Evolutionary conservation across 2,888 invertebrate genomes (phyloP).

Genomic region (Melipona bicolor): DNA sequence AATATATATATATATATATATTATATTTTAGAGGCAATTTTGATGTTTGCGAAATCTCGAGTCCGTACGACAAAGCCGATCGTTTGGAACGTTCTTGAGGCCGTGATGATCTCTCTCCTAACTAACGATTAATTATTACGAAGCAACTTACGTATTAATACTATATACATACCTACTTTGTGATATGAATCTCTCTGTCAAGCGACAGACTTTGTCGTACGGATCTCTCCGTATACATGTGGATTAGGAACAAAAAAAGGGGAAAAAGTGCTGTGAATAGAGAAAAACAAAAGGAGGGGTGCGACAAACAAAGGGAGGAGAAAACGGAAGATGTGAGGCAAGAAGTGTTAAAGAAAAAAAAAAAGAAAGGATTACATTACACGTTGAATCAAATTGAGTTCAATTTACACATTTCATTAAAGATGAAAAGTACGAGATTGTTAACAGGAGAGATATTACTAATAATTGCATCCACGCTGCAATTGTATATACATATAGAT

Average conservation of each 20-base stretch:
- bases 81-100: constrained; percentile 58
- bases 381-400: constrained; percentile 48
- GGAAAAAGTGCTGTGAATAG: constrained; percentile 74
- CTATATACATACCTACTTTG: constrained; percentile 64
- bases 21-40: constrained; percentile 74
- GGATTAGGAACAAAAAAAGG: neutral
- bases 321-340: neutral
- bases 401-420: constrained; percentile 17
- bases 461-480: constrained; percentile 14
- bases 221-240: constrained; percentile 18
- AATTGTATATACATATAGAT: constrained; percentile 60
- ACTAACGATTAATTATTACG: constrained; percentile 47
- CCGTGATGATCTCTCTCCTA: constrained; percentile 61
- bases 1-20: constrained; percentile 8
- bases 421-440: constrained; percentile 4
- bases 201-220: constrained; percentile 61
- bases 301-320: neutral
- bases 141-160: constrained; percentile 51
- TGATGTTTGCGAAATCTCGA: constrained; percentile 52
- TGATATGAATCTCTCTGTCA: constrained; percentile 68
- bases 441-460: neutral
- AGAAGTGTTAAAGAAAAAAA: neutral
- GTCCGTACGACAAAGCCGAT: constrained; percentile 41
- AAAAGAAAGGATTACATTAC: neutral
- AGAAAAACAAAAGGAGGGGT: constrained; percentile 6